Base-by-base conservation (phyloP, 30 jellyfish, hydroid and myxozoan genomes). In the Turritopsis dohrnii region DNA sequence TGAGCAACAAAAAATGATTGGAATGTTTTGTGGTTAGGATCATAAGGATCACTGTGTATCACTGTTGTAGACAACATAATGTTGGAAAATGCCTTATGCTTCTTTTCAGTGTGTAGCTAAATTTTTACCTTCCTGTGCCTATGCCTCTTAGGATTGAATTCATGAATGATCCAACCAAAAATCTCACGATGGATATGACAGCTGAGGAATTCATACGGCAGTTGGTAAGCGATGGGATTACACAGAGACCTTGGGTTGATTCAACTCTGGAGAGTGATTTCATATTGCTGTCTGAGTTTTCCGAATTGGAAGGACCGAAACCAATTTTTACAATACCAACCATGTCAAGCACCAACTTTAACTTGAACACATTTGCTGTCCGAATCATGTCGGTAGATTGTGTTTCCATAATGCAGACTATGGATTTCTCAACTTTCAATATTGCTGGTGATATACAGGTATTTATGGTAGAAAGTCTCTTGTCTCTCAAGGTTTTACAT, bases 321-420 rank as follows among this genome's bases (percentile, higher is more conserved):
- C 95, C 97, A 23, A 89, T 92, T 27, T 72, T 87, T 29, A 92
- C 97, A 0, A 92, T 92, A 24, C 97, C 97, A 7, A 88, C 84
- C 65, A 81, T 77, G 72, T 90, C 89, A 25, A 95, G 95, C 28
- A 91, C 94, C 28, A 87, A 88, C 71, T 92, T 92, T 76, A 81
- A 92, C 74, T 83, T 75, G 66, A 92, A 87, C 72, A 66, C 89
- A 17, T 92, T 92, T 83, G 85, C 97, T 20, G 97, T 92, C 21
- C 72, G 95, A 52, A 86, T 92, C 23, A 85, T 92, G 95, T 92
- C 97, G 18, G 97, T 92, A 27, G 97, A 92, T 66, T 92, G 97
- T 74, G 83, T 74, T 8, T 74, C 83, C 18, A 74, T 74, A 7
- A 27, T 88, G 21, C 72, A 86, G 21, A 89, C 86, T 53, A 8